Evolutionary conservation across 2,113 vertebrate species (phyloP).

Genomic region (Chamaea fasciata): DNA sequence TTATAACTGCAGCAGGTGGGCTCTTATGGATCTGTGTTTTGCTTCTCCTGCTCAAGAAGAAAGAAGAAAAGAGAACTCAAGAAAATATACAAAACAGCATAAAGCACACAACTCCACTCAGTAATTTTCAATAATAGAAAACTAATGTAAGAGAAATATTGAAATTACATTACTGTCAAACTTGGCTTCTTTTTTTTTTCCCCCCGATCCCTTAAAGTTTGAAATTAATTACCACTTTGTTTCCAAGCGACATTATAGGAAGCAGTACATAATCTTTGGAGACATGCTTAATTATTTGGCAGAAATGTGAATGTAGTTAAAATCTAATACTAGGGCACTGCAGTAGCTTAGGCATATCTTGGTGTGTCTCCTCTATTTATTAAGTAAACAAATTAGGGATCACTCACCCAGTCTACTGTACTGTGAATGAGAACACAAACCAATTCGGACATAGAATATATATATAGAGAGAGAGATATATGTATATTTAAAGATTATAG

Average conservation of each 20-base stretch:
- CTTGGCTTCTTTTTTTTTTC: neutral
- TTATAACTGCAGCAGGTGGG: slow-evolving; percentile 24
- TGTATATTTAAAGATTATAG: neutral
- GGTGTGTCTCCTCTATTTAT: neutral
- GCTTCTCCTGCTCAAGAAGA: slow-evolving; percentile 55
- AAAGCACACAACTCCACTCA: neutral
- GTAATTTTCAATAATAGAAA: neutral
- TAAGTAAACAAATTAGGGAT: neutral
- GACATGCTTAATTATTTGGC: neutral
- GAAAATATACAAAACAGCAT: slow-evolving; percentile 21
- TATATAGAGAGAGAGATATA: neutral
- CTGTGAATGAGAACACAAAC: neutral
- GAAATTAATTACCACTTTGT: neutral
- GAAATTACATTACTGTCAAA: neutral
- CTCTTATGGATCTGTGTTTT: slow-evolving; percentile 36
- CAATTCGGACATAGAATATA: neutral
- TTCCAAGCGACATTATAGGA: neutral
- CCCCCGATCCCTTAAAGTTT: neutral
- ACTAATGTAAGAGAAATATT: neutral
- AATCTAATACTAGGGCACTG: neutral
- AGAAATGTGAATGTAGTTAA: neutral
- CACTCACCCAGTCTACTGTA: neutral
- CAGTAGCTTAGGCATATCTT: neutral
- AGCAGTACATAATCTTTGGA: neutral
- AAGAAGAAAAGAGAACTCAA: slow-evolving; percentile 52